phyloP scores from a whole-genome alignment of 2,888 invertebrate species.

The Eupithecia exiguata region DNA sequence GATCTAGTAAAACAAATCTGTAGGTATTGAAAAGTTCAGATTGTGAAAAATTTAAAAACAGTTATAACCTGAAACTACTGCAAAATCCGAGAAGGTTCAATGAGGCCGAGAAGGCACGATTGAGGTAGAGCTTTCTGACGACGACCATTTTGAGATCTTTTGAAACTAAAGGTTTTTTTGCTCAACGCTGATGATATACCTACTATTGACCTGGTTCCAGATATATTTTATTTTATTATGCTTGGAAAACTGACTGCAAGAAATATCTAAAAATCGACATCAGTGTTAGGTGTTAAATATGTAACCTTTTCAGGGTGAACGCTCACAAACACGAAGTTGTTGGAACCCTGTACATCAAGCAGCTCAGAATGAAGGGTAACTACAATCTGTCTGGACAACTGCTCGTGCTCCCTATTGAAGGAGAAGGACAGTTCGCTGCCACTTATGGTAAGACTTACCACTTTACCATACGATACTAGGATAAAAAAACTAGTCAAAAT shows the following conservation, averaged over 20 bases:
- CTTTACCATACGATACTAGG: neutral
- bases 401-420: conserved; percentile 89
- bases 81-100: too few relatives aligned
- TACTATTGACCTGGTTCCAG: neutral
- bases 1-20: neutral
- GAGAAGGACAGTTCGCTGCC: conserved; percentile 86
- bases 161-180: neutral
- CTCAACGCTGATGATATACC: neutral
- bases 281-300: neutral
- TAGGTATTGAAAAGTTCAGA: neutral
- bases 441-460: conserved; percentile 84
- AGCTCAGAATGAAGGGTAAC: conserved; percentile 85
- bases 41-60: neutral
- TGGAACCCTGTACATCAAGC: conserved; percentile 86
- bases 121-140: neutral
- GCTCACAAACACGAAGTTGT: conserved; percentile 82
- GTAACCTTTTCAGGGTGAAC: conserved; percentile 77
- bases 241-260: neutral
- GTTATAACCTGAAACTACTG: neutral
- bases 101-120: neutral
- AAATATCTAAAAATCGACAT: neutral
- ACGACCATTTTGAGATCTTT: neutral
- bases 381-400: conserved; percentile 88
- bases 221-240: neutral
- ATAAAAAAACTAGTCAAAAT: too few relatives aligned